These are phyloP conservation scores for Hippocampus abdominalis DNA, from an alignment of 2,113 vertebrate species.

Conservation along the genomic window DNA sequence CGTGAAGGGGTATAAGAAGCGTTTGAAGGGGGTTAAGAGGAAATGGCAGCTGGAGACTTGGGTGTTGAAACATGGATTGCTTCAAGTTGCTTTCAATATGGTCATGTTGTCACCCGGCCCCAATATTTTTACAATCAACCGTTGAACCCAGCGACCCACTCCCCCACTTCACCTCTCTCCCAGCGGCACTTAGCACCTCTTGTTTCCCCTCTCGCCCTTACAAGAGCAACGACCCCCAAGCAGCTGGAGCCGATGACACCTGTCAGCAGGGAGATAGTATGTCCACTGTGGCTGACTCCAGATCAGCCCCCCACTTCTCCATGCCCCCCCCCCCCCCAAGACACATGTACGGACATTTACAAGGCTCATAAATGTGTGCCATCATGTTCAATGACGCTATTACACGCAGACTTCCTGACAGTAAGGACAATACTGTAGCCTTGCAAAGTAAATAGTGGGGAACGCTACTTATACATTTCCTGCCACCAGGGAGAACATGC, in stretches of 20 bases:
- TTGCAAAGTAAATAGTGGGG: neutral
- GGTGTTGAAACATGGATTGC: conserved; percentile 58
- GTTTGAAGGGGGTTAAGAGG: conserved; percentile 32
- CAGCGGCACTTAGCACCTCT: conserved; percentile 32
- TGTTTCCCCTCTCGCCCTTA: conserved; percentile 37
- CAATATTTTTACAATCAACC: conserved; percentile 40
- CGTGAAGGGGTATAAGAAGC: conserved; percentile 11
- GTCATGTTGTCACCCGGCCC: conserved; percentile 51
- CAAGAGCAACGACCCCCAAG: conserved; percentile 50
- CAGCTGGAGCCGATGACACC: conserved; percentile 58
- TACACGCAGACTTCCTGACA: conserved; percentile 14
- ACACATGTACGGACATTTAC: conserved; percentile 33
- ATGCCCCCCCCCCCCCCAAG: conserved; percentile 1
- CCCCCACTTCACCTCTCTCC: conserved; percentile 17
- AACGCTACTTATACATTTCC: neutral
- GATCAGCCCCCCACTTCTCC: conserved; percentile 14
- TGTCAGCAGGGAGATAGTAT: conserved; percentile 59
- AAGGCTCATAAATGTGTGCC: conserved; percentile 21
- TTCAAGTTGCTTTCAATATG: conserved; percentile 52
- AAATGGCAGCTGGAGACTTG: conserved; percentile 49
- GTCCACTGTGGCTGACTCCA: conserved; percentile 51
- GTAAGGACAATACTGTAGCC: neutral
- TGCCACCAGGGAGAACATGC: no score
- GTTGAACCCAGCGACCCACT: conserved; percentile 9
- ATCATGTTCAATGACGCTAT: conserved; percentile 25